phyloP scores from a whole-genome alignment of 2,113 vertebrate species.

The Panthera leo region DNA sequence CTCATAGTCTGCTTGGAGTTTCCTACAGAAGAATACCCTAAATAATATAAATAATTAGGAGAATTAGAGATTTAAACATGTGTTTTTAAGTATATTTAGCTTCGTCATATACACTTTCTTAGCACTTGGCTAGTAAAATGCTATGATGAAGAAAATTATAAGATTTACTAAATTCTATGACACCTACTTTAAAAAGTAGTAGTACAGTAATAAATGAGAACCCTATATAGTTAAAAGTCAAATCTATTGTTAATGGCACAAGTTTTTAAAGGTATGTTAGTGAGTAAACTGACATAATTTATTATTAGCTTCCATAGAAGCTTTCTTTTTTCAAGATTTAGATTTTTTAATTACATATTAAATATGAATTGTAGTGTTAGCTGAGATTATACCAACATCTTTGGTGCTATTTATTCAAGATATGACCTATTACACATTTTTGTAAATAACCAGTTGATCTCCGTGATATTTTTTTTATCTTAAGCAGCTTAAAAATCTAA shows the following conservation, averaged over 20 bases:
- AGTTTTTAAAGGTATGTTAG: background rate
- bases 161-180: background rate
- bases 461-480: background rate
- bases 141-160: background rate
- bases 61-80: background rate
- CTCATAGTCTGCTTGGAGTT: background rate
- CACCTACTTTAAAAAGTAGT: background rate
- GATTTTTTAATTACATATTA: background rate
- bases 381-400: background rate
- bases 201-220: background rate
- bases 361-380: background rate
- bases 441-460: slow-evolving; percentile 7
- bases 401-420: background rate
- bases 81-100: background rate
- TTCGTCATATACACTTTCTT: background rate
- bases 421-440: slow-evolving; percentile 39
- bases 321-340: background rate
- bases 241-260: background rate
- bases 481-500: slow-evolving; percentile 25
- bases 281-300: background rate
- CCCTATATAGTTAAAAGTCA: background rate
- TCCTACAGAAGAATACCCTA: background rate
- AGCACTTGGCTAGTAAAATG: background rate
- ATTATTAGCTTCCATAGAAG: background rate
- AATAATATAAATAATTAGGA: background rate